Conservation (phyloP, 2,797 vertebrate genomes). For the Spizella passerina region DNA sequence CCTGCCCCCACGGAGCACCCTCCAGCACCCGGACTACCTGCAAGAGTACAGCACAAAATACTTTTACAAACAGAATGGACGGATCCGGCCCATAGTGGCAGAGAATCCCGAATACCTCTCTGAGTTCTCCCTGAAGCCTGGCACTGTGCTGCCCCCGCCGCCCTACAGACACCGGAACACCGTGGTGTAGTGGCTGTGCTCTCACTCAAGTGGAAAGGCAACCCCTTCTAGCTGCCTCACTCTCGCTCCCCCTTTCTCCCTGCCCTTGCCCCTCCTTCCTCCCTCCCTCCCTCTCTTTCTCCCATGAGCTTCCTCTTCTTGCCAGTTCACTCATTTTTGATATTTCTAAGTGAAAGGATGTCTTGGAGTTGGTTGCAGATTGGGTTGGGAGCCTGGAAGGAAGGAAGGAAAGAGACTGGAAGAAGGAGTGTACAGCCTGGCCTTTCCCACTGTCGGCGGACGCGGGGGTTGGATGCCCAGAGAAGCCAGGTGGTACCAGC, state of each 20-base stretch:
- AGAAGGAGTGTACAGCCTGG: not conserved
- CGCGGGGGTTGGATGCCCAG: not conserved
- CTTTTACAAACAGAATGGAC: constrained; percentile 96
- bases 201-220: constrained; percentile 31
- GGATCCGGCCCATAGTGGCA: constrained; percentile 88
- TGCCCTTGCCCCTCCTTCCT: constrained; percentile 17
- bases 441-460: constrained; percentile 25
- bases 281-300: constrained; percentile 71
- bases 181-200: constrained; percentile 86
- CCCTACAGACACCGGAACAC: constrained; percentile 98
- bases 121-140: constrained; percentile 92
- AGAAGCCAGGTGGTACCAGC: constrained; percentile 11
- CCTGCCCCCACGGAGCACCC: constrained; percentile 87
- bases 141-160: constrained; percentile 91
- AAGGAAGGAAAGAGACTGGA: constrained; percentile 47
- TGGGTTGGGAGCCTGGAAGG: constrained; percentile 60
- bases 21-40: constrained; percentile 91
- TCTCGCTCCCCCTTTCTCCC: not conserved
- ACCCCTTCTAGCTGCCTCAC: constrained; percentile 71
- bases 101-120: constrained; percentile 96
- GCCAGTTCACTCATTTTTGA: constrained; percentile 71
- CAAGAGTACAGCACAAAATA: constrained; percentile 92
- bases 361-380: constrained; percentile 39
- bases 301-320: constrained; percentile 72
- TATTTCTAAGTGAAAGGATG: constrained; percentile 61